Conservation (phyloP, 2,113 vertebrate genomes). For the Poeciliopsis retropinna region DNA sequence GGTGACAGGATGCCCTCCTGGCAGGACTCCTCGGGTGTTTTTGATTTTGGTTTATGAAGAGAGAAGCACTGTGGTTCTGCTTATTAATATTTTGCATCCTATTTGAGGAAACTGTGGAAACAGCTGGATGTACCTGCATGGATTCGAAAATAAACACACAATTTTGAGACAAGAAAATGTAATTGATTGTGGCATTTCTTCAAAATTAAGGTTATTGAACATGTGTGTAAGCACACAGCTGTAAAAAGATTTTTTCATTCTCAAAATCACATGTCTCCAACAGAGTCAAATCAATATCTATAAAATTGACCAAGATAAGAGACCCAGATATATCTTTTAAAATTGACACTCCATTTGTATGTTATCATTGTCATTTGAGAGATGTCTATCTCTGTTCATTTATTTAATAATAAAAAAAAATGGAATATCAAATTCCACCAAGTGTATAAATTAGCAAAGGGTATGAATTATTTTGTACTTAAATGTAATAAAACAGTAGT, state of each 20-base stretch:
- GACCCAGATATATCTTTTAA: no score
- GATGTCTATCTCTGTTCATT: no score
- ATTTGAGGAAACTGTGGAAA: background rate
- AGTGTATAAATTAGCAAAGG: no score
- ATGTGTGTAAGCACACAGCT: no score
- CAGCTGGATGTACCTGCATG: background rate
- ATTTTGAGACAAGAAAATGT: background rate
- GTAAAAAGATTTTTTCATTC: no score
- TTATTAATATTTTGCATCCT: background rate
- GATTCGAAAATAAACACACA: background rate
- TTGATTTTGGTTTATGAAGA: slow-evolving; percentile 23
- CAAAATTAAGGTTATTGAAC: background rate
- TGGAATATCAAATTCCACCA: background rate
- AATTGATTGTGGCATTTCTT: background rate
- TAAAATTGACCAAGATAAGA: no score
- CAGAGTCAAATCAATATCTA: no score
- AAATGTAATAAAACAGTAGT: background rate
- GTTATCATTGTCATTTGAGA: no score
- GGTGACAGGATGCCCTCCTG: slow-evolving; percentile 13
- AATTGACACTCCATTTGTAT: no score
- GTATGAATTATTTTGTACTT: background rate
- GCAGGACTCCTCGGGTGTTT: slow-evolving; percentile 14
- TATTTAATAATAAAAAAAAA: background rate
- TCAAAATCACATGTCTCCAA: no score
- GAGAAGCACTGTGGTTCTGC: background rate